Evolutionary conservation across 2,113 vertebrate species (phyloP).

Genomic region (Galbula dea): DNA sequence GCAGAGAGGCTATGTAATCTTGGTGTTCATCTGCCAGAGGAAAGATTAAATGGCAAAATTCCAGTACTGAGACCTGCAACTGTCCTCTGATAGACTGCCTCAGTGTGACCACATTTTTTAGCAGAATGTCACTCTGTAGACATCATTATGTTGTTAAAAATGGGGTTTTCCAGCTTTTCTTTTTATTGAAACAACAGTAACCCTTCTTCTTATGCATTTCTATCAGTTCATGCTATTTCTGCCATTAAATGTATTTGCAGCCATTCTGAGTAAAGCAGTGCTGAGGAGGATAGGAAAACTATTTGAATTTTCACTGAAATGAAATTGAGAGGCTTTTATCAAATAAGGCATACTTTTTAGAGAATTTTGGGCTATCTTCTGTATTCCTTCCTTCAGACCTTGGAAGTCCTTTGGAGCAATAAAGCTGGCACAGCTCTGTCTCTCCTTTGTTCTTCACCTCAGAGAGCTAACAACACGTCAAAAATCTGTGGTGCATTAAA

Average conservation of each 20-base stretch:
- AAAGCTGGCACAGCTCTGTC: not conserved
- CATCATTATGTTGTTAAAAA: not conserved
- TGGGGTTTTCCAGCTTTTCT: not conserved
- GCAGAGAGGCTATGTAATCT: not conserved
- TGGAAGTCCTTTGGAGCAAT: not conserved
- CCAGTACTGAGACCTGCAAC: not conserved
- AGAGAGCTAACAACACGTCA: not conserved
- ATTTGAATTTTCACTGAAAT: not conserved
- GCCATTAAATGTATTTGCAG: not conserved
- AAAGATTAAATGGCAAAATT: constrained; percentile 60
- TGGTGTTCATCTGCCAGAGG: not conserved
- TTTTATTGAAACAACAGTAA: not conserved
- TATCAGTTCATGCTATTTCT: not conserved
- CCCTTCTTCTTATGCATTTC: not conserved
- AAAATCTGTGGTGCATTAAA: not conserved
- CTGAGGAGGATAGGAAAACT: not conserved
- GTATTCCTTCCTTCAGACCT: not conserved
- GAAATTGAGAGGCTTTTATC: not conserved
- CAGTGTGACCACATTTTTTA: not conserved
- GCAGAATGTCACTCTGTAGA: not conserved
- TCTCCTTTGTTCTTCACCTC: not conserved
- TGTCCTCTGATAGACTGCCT: not conserved
- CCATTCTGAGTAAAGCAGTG: not conserved
- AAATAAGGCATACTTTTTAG: not conserved
- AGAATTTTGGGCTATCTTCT: not conserved